phyloP scores from a whole-genome alignment of 1,140 invertebrate genomes.

The Sitodiplosis mosellana region DNA sequence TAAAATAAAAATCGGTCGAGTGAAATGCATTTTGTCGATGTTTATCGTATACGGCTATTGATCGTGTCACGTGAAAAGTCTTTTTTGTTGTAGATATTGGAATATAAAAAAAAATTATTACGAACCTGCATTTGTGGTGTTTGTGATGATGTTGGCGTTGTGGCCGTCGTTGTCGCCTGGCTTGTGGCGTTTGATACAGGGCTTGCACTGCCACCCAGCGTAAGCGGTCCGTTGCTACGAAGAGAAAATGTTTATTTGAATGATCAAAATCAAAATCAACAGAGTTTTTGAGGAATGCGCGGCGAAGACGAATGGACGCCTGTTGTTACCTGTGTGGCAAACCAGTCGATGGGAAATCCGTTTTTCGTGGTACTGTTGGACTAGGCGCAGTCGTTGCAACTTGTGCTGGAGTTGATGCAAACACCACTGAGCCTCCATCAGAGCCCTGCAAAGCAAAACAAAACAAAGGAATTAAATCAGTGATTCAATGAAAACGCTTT shows the following conservation, averaged over 20 bases:
- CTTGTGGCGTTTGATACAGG: constrained; percentile 4
- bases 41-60: too few species aligned
- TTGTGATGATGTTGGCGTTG: constrained; percentile 4
- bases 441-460: constrained; percentile 31
- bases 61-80: too few species aligned
- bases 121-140: constrained; percentile 9
- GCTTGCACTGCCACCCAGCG: constrained; percentile 9
- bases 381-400: constrained; percentile 21
- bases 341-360: constrained; percentile 12
- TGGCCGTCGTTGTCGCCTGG: neutral
- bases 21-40: too few species aligned
- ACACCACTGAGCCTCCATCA: constrained; percentile 55
- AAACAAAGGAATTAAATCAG: too few species aligned
- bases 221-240: constrained; percentile 11
- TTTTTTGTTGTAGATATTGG: too few species aligned
- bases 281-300: neutral
- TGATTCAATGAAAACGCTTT: too few species aligned
- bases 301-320: neutral
- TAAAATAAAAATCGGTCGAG: too few species aligned
- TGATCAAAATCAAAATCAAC: too few species aligned
- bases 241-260: neutral
- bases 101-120: too few species aligned
- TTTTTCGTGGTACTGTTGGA: constrained; percentile 12
- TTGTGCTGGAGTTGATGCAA: constrained; percentile 42
- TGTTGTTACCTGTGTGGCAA: neutral